These are phyloP conservation scores for Sparidentex hasta DNA, from an alignment of 2,797 vertebrate genomes.

Conservation along the genomic window DNA sequence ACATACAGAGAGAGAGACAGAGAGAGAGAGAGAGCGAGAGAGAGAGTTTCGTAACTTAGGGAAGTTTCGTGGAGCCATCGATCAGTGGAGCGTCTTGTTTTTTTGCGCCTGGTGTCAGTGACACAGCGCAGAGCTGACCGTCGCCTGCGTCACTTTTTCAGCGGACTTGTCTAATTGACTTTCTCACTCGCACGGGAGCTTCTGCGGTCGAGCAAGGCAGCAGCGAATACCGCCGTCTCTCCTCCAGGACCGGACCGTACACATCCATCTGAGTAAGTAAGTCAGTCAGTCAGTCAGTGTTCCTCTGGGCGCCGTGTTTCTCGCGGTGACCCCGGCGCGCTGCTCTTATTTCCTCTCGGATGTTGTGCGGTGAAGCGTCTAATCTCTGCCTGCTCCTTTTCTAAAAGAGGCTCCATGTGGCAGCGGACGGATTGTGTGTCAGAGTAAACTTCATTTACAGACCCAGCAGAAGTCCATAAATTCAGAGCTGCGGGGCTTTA, in stretches of 20 bases:
- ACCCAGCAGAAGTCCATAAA: constrained; percentile 10
- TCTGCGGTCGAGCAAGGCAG: constrained; percentile 39
- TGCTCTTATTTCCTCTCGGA: constrained; percentile 1
- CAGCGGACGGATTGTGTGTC: background rate
- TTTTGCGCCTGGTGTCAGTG: constrained; percentile 56
- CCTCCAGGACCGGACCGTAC: constrained; percentile 40
- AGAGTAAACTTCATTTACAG: background rate
- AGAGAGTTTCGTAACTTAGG: constrained; percentile 71
- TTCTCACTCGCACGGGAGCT: background rate
- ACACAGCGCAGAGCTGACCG: constrained; percentile 32
- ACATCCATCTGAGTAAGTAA: constrained; percentile 53
- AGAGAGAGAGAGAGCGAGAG: constrained; percentile 7
- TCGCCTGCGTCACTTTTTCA: constrained; percentile 66
- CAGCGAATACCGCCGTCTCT: constrained; percentile 16
- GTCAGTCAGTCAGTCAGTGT: constrained; percentile 37
- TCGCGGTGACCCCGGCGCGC: background rate
- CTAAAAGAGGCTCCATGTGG: background rate
- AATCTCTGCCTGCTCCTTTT: constrained; percentile 9
- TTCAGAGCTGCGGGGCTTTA: background rate
- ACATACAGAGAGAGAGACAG: constrained; percentile 2
- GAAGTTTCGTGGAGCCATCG: constrained; percentile 68
- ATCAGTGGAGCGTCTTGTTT: constrained; percentile 52
- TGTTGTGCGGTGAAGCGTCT: background rate
- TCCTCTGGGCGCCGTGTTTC: background rate
- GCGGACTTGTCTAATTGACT: constrained; percentile 41